These are phyloP conservation scores for Podargus strigoides DNA, from an alignment of 2,797 vertebrate species.

Conservation along the genomic window DNA sequence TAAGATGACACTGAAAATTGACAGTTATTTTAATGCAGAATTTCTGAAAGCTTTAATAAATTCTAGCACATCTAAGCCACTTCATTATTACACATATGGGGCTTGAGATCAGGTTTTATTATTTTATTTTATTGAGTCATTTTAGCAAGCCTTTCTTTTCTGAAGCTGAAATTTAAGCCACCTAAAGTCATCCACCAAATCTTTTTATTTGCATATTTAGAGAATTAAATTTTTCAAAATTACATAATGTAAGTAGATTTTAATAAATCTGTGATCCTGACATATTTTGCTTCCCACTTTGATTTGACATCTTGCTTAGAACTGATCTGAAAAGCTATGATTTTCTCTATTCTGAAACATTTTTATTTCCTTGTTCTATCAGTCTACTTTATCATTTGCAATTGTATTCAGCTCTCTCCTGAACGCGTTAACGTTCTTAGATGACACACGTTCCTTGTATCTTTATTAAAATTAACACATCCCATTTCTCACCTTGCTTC, in stretches of 20 bases:
- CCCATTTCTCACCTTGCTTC: background rate
- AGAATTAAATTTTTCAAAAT: background rate
- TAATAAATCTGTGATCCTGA: slow-evolving; percentile 8
- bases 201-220: slow-evolving; percentile 19
- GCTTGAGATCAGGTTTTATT: background rate
- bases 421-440: background rate
- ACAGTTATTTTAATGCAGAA: background rate
- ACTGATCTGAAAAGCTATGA: slow-evolving; percentile 40
- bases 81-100: background rate
- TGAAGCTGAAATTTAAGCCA: background rate
- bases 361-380: slow-evolving; percentile 33
- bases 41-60: background rate
- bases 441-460: background rate
- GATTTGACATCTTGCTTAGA: slow-evolving; percentile 50
- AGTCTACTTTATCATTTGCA: slow-evolving; percentile 28
- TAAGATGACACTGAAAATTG: background rate
- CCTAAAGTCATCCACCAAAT: background rate
- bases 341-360: slow-evolving; percentile 28
- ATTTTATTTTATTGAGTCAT: background rate
- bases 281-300: slow-evolving; percentile 46
- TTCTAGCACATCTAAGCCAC: background rate
- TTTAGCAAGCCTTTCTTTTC: background rate
- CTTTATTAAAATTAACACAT: slow-evolving; percentile 27
- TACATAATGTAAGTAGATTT: slow-evolving; percentile 1
- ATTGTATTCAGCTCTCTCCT: slow-evolving; percentile 5